Percentiles rank a stretch among this genome's conserved stretches.
Evolutionary conservation across 2,797 vertebrate species (phyloP).

Genomic region (Lateolabrax maculatus): DNA sequence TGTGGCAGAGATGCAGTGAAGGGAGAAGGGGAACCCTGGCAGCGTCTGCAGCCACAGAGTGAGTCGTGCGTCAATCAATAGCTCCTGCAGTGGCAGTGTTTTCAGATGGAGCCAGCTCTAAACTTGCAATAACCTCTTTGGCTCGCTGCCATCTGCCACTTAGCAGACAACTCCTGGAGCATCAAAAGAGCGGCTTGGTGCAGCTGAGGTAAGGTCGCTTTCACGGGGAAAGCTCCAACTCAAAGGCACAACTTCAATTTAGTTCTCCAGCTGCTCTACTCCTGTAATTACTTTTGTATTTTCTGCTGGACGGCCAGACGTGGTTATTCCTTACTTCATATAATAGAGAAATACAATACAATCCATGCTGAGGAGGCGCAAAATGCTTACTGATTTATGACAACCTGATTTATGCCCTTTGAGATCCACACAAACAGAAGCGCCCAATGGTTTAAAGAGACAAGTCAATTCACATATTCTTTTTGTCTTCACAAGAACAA

Average conservation of each 20-base stretch:
- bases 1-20: slow-evolving; percentile 42
- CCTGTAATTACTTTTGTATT: slow-evolving; percentile 43
- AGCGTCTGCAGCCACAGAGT: slow-evolving; percentile 57
- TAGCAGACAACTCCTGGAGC: slow-evolving; percentile 73
- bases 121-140: slow-evolving; percentile 73
- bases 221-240: slow-evolving; percentile 39
- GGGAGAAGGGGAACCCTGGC: slow-evolving; percentile 68
- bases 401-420: slow-evolving; percentile 20
- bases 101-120: slow-evolving; percentile 66
- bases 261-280: slow-evolving; percentile 32
- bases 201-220: slow-evolving; percentile 52
- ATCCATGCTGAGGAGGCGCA: background rate
- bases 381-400: slow-evolving; percentile 11
- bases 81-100: slow-evolving; percentile 70
- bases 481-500: background rate
- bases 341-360: background rate
- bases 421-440: background rate
- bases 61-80: slow-evolving; percentile 72
- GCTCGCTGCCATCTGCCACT: slow-evolving; percentile 74
- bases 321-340: background rate
- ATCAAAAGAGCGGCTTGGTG: slow-evolving; percentile 43
- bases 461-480: background rate
- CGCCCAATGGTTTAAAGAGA: slow-evolving; percentile 10
- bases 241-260: slow-evolving; percentile 22
- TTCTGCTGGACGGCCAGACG: slow-evolving; percentile 20